Conservation (phyloP, 2,888 invertebrate genomes). For the Erpobdella octoculata region DNA sequence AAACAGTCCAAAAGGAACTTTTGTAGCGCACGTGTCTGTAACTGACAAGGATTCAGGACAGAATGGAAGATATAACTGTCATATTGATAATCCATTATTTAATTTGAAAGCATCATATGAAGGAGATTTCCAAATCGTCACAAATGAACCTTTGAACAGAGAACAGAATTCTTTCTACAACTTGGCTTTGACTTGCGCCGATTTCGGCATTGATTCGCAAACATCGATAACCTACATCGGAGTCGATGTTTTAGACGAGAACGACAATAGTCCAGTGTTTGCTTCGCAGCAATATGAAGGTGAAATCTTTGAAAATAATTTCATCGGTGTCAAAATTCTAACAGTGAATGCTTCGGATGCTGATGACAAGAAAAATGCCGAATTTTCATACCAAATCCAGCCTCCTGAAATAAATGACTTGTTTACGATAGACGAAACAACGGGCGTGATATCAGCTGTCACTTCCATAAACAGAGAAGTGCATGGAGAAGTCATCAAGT, state of each 20-base stretch:
- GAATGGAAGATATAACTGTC: conserved; percentile 23
- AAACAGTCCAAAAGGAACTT: conserved; percentile 15
- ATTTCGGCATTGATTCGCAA: conserved; percentile 31
- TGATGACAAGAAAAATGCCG: conserved; percentile 73
- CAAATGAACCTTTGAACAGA: conserved; percentile 76
- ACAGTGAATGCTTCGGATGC: conserved; percentile 68
- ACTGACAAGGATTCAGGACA: conserved; percentile 18
- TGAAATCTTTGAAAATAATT: conserved; percentile 68
- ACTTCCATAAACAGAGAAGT: conserved; percentile 45
- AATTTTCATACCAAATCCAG: conserved; percentile 61
- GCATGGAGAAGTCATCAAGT: conserved; percentile 46
- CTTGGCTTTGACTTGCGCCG: conserved; percentile 61
- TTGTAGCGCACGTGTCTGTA: conserved; percentile 27
- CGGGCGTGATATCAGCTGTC: conserved; percentile 39
- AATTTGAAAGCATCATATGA: conserved; percentile 10
- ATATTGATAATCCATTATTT: conserved; percentile 7
- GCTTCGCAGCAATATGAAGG: conserved; percentile 55
- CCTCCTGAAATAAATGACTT: conserved; percentile 56
- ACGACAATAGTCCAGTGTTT: conserved; percentile 31
- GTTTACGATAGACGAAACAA: conserved; percentile 53
- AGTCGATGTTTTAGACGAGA: conserved; percentile 29
- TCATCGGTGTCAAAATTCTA: conserved; percentile 66
- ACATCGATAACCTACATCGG: conserved; percentile 52
- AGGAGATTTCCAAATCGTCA: conserved; percentile 56
- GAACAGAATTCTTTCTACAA: conserved; percentile 87